A percentile compares a stretch with the other conserved stretches of the same genome.
These are phyloP conservation scores for Aix galericulata DNA, from an alignment of 2,113 vertebrate genomes.

Conservation along the genomic window DNA sequence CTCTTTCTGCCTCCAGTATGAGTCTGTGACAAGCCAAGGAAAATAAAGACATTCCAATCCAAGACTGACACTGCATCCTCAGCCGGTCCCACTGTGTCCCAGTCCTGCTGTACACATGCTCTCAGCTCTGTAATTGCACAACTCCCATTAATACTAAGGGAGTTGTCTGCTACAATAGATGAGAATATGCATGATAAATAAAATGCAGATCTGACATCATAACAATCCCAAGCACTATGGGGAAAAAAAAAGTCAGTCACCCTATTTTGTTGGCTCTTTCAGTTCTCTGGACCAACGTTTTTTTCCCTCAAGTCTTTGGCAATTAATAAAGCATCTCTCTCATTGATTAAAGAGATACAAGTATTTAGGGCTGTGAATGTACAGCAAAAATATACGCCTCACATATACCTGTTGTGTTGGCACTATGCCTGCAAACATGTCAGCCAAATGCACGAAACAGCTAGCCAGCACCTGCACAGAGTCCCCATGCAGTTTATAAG, in stretches of 20 bases:
- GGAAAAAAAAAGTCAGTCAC: slow-evolving; percentile 50
- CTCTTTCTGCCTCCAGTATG: slow-evolving; percentile 64
- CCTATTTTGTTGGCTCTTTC: slow-evolving; percentile 29
- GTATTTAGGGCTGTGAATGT: not conserved
- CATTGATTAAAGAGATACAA: slow-evolving; percentile 3
- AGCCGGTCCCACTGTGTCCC: slow-evolving; percentile 27
- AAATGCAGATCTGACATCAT: slow-evolving; percentile 14
- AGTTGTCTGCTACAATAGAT: slow-evolving; percentile 11
- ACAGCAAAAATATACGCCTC: not conserved
- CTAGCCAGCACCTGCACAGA: not conserved
- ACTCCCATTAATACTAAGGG: slow-evolving; percentile 17
- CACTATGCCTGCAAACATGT: not conserved
- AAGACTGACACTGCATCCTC: slow-evolving; percentile 69
- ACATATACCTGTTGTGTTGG: not conserved
- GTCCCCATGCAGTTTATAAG: not conserved
- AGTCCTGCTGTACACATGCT: slow-evolving; percentile 51
- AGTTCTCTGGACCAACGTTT: slow-evolving; percentile 18
- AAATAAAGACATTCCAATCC: slow-evolving; percentile 77
- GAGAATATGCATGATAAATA: slow-evolving; percentile 25
- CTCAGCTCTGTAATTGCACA: slow-evolving; percentile 35
- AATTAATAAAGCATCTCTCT: not conserved
- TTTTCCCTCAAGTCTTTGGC: slow-evolving; percentile 1
- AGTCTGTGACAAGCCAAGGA: slow-evolving; percentile 66
- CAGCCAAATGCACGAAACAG: not conserved
- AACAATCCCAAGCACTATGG: slow-evolving; percentile 15